phyloP scores from a whole-genome alignment of 2,888 invertebrate species.

The Eupithecia centaureata region DNA sequence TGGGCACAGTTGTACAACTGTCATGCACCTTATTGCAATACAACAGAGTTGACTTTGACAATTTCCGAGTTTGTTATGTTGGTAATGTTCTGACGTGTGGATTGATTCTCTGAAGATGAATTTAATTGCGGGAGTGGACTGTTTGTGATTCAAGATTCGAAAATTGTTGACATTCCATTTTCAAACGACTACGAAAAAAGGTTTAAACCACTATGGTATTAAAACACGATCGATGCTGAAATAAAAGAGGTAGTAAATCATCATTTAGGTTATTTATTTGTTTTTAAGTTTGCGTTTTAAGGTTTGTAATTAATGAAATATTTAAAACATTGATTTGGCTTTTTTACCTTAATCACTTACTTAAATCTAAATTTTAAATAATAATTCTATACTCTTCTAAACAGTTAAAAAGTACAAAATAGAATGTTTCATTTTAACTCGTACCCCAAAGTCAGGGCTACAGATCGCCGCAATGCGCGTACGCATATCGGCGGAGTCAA shows the following conservation, averaged over 20 bases:
- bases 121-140: neutral
- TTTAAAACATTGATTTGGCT: too few relatives aligned
- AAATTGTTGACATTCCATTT: constrained; percentile 17
- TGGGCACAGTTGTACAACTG: constrained; percentile 34
- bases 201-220: too few relatives aligned
- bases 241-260: too few relatives aligned
- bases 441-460: neutral
- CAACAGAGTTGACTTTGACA: neutral
- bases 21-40: neutral
- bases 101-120: constrained; percentile 56
- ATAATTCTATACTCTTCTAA: too few relatives aligned
- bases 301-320: too few relatives aligned
- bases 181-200: too few relatives aligned
- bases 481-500: constrained; percentile 56
- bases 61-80: constrained; percentile 14
- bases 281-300: too few relatives aligned
- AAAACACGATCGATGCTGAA: neutral
- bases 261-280: neutral
- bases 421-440: neutral
- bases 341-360: too few relatives aligned
- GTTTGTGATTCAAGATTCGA: constrained; percentile 8
- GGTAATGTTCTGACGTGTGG: constrained; percentile 48
- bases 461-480: constrained; percentile 48
- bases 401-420: too few relatives aligned
- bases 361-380: too few relatives aligned